phyloP scores from a whole-genome alignment of 2,888 invertebrate genomes.

The Amphipoea lucens region DNA sequence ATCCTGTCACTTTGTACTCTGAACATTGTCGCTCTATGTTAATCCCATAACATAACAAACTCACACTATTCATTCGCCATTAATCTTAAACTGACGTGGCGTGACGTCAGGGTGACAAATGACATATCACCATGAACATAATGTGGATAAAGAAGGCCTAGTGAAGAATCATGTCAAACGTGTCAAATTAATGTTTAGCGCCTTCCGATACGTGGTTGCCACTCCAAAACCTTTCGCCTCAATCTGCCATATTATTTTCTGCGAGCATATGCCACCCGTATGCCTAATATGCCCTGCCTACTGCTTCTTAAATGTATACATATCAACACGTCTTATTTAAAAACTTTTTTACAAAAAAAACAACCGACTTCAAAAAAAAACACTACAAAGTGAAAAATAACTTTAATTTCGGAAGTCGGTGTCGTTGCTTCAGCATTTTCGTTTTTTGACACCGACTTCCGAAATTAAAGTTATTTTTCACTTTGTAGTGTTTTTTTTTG shows the following conservation, averaged over 20 bases:
- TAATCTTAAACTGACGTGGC: constrained; percentile 49
- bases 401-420: too few species aligned
- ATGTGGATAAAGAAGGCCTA: constrained; percentile 8
- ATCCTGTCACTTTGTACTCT: constrained; percentile 22
- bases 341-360: too few species aligned
- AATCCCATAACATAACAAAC: constrained; percentile 21
- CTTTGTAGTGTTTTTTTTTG: too few species aligned
- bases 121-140: background rate
- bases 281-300: background rate
- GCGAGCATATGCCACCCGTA: background rate
- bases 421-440: too few species aligned
- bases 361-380: too few species aligned
- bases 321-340: background rate
- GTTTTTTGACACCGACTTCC: too few species aligned
- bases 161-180: background rate
- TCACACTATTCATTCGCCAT: constrained; percentile 39
- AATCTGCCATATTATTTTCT: background rate
- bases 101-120: constrained; percentile 37
- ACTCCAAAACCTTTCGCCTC: background rate
- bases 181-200: background rate
- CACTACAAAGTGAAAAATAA: too few species aligned
- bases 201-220: too few species aligned
- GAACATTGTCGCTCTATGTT: constrained; percentile 16
- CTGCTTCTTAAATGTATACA: background rate
- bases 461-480: too few species aligned